phyloP scores from a whole-genome alignment of 1,140 invertebrate species.

The Papilio polytes region DNA sequence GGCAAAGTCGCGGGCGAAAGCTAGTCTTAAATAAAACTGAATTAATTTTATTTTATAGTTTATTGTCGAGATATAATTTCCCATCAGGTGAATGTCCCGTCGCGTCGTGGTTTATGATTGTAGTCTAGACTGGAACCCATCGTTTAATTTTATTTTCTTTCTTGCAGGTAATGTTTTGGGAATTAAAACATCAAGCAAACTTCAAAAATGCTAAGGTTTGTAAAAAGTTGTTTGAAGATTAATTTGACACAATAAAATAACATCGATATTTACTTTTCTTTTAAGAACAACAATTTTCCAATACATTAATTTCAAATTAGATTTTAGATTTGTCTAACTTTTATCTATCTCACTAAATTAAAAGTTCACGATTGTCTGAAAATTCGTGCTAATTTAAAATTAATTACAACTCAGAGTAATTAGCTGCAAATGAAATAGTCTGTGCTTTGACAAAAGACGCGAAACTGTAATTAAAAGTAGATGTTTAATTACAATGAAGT shows the following conservation, averaged over 20 bases:
- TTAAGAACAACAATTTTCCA: too few relatives aligned
- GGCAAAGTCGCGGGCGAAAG: too few relatives aligned
- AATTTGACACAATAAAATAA: neutral
- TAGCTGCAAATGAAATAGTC: neutral
- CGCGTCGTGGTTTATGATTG: neutral
- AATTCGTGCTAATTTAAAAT: neutral
- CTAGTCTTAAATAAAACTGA: too few relatives aligned
- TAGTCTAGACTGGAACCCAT: constrained; percentile 2
- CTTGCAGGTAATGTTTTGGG: neutral
- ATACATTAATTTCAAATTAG: too few relatives aligned
- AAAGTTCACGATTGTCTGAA: neutral
- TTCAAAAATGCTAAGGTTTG: neutral
- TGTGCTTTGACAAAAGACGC: neutral
- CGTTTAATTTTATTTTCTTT: neutral
- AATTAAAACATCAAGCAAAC: neutral
- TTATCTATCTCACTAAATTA: neutral
- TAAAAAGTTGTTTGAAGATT: neutral
- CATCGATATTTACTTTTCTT: too few relatives aligned
- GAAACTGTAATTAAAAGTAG: neutral
- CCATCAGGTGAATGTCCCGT: neutral
- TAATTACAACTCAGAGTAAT: neutral
- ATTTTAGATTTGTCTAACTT: too few relatives aligned
- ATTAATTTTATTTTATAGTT: neutral
- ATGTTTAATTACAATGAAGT: neutral
- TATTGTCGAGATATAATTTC: neutral